Percentiles rank a stretch among this genome's conserved stretches.
Evolutionary conservation across 2,888 invertebrate genomes (phyloP).

Genomic region (Alsophila aescularia): DNA sequence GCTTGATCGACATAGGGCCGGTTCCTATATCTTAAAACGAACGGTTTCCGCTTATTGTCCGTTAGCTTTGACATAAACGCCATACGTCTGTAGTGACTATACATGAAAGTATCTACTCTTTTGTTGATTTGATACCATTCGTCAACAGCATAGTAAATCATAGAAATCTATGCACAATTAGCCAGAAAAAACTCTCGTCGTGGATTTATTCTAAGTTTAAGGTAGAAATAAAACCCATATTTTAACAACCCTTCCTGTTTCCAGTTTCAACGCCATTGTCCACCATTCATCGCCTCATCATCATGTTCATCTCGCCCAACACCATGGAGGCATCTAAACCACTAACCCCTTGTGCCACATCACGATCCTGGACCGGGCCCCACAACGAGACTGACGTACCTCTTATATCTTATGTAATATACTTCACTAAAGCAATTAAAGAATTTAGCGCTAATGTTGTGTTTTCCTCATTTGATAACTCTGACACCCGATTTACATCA

Average conservation of each 20-base stretch:
- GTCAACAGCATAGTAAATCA: too few relatives aligned
- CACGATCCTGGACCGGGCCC: slow-evolving; percentile 31
- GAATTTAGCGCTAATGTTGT: slow-evolving; percentile 53
- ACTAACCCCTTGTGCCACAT: slow-evolving; percentile 1
- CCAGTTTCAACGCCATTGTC: slow-evolving; percentile 86
- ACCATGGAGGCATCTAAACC: slow-evolving; percentile 54
- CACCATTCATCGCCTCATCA: slow-evolving; percentile 82
- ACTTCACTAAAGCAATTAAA: slow-evolving; percentile 42
- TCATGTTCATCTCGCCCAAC: slow-evolving; percentile 76
- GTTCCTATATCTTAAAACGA: too few relatives aligned
- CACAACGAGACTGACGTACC: slow-evolving; percentile 49
- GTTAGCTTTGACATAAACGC: too few relatives aligned
- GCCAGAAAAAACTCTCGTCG: too few relatives aligned
- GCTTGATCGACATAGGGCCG: too few relatives aligned
- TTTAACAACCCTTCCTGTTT: slow-evolving; percentile 41
- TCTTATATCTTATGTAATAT: slow-evolving; percentile 37
- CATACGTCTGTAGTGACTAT: too few relatives aligned
- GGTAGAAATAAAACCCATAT: background rate
- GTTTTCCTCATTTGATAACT: slow-evolving; percentile 22
- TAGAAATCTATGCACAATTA: too few relatives aligned
- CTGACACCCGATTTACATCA: background rate
- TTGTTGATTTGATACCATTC: too few relatives aligned
- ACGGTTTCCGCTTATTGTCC: too few relatives aligned
- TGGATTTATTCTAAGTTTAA: too few relatives aligned
- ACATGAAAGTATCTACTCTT: too few relatives aligned